phyloP scores from a whole-genome alignment of 2,113 vertebrate species.

The Nicator chloris region DNA sequence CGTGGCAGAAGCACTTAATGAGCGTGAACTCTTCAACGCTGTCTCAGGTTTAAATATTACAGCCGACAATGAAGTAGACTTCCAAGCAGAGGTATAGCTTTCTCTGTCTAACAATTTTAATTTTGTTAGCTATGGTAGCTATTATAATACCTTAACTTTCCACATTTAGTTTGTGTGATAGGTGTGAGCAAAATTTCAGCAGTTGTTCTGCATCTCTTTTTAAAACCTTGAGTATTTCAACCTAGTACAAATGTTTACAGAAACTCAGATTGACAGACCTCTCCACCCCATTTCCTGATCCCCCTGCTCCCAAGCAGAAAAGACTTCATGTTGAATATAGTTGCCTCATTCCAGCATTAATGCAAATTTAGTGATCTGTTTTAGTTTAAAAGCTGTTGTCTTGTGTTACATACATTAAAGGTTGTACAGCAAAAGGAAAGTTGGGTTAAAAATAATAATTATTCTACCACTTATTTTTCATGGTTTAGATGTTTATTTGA shows the following conservation, averaged over 20 bases:
- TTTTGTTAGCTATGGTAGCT: not conserved
- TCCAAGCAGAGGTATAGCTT: constrained; percentile 83
- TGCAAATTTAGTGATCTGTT: not conserved
- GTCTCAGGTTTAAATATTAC: constrained; percentile 86
- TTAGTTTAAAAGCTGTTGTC: not conserved
- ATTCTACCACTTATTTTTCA: not conserved
- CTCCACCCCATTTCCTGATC: not conserved
- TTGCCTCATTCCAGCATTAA: not conserved
- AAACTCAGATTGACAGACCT: not conserved
- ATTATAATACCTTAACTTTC: not conserved
- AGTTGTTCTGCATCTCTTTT: not conserved
- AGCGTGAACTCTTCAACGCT: constrained; percentile 90
- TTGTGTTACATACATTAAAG: not conserved
- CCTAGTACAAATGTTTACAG: not conserved
- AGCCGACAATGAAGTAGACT: constrained; percentile 87
- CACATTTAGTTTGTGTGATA: not conserved
- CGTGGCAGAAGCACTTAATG: constrained; percentile 81
- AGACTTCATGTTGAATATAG: not conserved
- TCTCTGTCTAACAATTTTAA: not conserved
- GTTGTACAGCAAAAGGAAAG: not conserved
- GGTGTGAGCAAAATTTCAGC: not conserved
- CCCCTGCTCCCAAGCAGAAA: not conserved
- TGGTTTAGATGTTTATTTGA: not conserved
- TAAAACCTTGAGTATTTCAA: not conserved
- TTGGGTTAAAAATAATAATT: not conserved